Evolutionary conservation across 1,140 invertebrate species (phyloP).

Genomic region (Hypsibius dujardini): DNA sequence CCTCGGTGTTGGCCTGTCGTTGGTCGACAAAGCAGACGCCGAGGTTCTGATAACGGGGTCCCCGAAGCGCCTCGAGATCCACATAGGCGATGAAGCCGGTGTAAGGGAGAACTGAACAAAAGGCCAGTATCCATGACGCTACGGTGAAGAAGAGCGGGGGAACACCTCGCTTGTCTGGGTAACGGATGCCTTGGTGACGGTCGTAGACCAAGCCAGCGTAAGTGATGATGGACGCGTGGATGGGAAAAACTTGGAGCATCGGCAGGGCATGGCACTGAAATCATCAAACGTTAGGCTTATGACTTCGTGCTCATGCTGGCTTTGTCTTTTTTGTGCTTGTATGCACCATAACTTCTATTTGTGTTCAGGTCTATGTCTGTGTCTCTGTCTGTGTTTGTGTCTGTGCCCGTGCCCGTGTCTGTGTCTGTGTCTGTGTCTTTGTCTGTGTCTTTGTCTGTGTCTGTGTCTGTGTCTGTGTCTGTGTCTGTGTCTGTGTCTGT

Average conservation of each 20-base stretch:
- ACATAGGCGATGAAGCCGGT: conserved; percentile 8
- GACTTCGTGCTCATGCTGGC: too few relatives aligned
- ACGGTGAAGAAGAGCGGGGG: neutral
- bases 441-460: too few relatives aligned
- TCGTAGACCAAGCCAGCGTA: conserved; percentile 1
- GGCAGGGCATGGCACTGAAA: conserved; percentile 5
- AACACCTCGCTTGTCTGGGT: neutral
- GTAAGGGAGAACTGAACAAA: conserved; percentile 6
- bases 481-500: too few relatives aligned
- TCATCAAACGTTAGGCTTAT: too few relatives aligned
- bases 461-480: too few relatives aligned
- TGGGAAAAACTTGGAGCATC: conserved; percentile 15
- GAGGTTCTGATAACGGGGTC: neutral
- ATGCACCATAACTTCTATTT: too few relatives aligned
- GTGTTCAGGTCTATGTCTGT: too few relatives aligned
- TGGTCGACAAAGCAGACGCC: neutral
- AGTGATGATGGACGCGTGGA: conserved; percentile 1
- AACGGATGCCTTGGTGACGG: neutral
- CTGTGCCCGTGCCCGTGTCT: too few relatives aligned
- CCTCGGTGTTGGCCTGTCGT: neutral
- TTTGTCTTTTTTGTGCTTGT: too few relatives aligned
- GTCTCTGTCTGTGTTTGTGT: too few relatives aligned
- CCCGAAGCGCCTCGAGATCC: neutral
- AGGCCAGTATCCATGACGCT: neutral
- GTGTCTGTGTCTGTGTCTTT: too few relatives aligned